Evolutionary conservation across 2,113 vertebrate species (phyloP).

Genomic region (Carettochelys insculpta): DNA sequence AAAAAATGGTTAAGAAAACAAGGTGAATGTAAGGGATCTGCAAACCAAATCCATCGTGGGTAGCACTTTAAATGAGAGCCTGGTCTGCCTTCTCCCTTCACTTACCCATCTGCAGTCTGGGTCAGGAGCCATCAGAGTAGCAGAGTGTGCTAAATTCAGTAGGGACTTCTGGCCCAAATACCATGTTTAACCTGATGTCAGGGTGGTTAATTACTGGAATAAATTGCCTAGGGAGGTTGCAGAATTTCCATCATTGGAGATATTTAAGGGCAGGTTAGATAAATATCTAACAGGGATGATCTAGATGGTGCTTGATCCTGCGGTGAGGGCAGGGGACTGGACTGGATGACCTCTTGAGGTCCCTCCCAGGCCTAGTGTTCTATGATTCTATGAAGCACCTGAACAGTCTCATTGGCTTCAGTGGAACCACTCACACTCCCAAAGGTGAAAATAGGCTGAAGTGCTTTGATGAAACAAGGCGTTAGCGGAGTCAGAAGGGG

Average conservation of each 20-base stretch:
- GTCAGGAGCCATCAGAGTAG: neutral
- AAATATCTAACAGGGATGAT: too few relatives aligned
- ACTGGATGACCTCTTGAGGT: too few relatives aligned
- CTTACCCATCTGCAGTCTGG: neutral
- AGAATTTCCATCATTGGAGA: too few relatives aligned
- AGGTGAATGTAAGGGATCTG: neutral
- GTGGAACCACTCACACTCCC: neutral
- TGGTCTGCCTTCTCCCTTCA: neutral
- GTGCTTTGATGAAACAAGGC: conserved; percentile 13
- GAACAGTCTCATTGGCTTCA: conserved; percentile 4
- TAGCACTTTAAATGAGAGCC: neutral
- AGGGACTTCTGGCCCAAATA: too few relatives aligned
- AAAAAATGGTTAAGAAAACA: conserved; percentile 40
- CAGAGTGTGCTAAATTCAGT: neutral
- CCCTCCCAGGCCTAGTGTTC: too few relatives aligned
- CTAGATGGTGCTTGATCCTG: too few relatives aligned
- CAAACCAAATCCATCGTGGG: neutral
- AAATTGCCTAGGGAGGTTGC: too few relatives aligned
- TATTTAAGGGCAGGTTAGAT: too few relatives aligned
- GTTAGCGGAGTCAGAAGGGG: neutral
- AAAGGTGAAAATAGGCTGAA: neutral
- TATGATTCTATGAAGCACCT: too few relatives aligned
- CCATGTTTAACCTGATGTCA: neutral
- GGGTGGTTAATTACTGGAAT: too few relatives aligned
- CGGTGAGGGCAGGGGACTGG: too few relatives aligned